These are phyloP conservation scores for Enteromius treurensis DNA, from an alignment of 2,797 vertebrate species.

Conservation along the genomic window DNA sequence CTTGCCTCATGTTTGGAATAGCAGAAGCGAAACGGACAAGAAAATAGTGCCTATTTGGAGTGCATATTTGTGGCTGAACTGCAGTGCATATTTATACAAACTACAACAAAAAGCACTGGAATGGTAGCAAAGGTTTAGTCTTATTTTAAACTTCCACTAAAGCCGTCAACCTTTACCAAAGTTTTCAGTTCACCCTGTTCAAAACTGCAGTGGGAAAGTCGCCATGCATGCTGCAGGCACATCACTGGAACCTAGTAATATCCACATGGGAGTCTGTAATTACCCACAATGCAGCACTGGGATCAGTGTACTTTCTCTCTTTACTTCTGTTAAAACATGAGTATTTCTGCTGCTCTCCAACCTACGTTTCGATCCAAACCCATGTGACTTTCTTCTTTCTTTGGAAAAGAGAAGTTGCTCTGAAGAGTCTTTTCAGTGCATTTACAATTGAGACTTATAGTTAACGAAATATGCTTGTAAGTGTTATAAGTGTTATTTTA, in stretches of 20 bases:
- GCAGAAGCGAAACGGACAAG: constrained; percentile 62
- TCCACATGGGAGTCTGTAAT: constrained; percentile 84
- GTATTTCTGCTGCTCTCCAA: neutral
- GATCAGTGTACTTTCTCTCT: constrained; percentile 63
- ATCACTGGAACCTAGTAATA: constrained; percentile 80
- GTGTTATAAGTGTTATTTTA: neutral
- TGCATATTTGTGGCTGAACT: constrained; percentile 63
- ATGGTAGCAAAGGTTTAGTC: constrained; percentile 58
- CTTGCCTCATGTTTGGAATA: constrained; percentile 77
- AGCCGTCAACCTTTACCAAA: neutral
- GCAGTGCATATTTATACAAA: constrained; percentile 53
- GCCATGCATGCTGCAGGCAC: constrained; percentile 67
- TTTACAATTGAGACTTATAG: neutral
- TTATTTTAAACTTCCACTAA: constrained; percentile 63
- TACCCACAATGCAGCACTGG: constrained; percentile 80
- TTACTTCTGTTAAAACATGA: neutral
- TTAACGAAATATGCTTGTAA: neutral
- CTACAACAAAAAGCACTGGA: constrained; percentile 62
- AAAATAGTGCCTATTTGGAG: constrained; percentile 70
- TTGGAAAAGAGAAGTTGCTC: neutral
- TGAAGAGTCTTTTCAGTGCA: neutral
- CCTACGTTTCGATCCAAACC: constrained; percentile 52
- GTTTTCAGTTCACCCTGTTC: constrained; percentile 39
- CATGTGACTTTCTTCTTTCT: neutral
- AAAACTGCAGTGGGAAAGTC: constrained; percentile 67